Base-by-base conservation (phyloP, 2,797 vertebrate species). In the Arrhamphus sclerolepis region DNA sequence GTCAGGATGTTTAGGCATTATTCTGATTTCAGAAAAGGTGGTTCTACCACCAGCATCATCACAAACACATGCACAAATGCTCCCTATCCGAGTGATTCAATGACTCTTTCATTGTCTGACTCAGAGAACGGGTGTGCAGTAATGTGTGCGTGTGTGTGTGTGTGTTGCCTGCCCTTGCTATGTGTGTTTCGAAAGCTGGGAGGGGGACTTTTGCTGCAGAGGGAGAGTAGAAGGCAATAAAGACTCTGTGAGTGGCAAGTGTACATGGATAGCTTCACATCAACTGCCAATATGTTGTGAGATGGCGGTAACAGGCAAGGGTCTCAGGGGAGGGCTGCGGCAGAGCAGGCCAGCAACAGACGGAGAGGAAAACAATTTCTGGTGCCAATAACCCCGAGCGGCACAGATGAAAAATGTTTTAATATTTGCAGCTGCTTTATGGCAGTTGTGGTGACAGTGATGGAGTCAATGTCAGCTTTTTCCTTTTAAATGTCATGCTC, bases 341-440 rank as follows among this genome's bases (percentile, higher is more conserved):
- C 95, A 94, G 95, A 94, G 96, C 94, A 93, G 95, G 93, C 94
- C 94, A 93, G 93, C 94, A 96, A 95, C 96, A 97, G 95, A 96
- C 94, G 92, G 95, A 96, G 96, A 96, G 95, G 90, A 98, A 98
- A 98, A 99, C 97, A 98, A 98, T 98, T 97, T 97, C 97, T 98
- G 96, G 96, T 99, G 97, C 97, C 97, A 99, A 98, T 98, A 99
- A 98, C 95, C 94, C 91, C 80, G 75, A 91, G 94, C 89, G 55
- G 95, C 94, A 89, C 94, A 95, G 95, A 98, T 98, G 96, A 98
- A 98, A 97, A 97, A 98, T 98, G 96, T 98, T 99, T 98, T 98
- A 98, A 99, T 99, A 98, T 99, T 98, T 98, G 96, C 96, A 94
- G 94, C 96, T 98, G 96, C 95, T 99, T 97, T 97, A 97, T 97